These are phyloP conservation scores for Dynastes tityus DNA, from an alignment of 2,888 invertebrate species.

Conservation along the genomic window DNA sequence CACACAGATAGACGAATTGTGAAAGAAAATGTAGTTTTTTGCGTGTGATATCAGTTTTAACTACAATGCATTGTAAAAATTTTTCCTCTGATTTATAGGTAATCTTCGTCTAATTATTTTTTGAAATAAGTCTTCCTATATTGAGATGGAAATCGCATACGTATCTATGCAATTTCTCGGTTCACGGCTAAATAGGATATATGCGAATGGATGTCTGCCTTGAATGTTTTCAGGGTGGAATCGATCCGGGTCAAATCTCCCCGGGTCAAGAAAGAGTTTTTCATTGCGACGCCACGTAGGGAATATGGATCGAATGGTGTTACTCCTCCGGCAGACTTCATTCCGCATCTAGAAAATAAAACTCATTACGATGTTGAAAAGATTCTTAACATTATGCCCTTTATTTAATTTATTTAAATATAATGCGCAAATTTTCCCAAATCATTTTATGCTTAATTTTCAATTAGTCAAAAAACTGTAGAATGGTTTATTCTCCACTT, in stretches of 20 bases:
- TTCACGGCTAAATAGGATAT: slow-evolving; percentile 52
- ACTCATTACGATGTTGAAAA: no score
- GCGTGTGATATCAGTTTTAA: no score
- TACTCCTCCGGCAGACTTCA: slow-evolving; percentile 49
- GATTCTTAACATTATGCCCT: no score
- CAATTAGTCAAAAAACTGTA: no score
- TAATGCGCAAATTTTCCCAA: no score
- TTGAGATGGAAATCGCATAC: not conserved
- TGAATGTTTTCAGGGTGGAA: slow-evolving; percentile 67
- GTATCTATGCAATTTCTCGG: slow-evolving; percentile 52
- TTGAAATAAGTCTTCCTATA: not conserved
- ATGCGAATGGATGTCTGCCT: slow-evolving; percentile 53
- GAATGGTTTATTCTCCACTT: no score
- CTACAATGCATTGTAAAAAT: no score
- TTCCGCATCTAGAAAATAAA: slow-evolving; percentile 36
- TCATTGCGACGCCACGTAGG: slow-evolving; percentile 39
- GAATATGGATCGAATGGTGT: slow-evolving; percentile 41
- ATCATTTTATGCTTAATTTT: no score
- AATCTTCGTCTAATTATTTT: not conserved
- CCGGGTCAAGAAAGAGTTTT: slow-evolving; percentile 66
- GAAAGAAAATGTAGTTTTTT: no score
- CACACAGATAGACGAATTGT: no score
- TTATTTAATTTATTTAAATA: no score
- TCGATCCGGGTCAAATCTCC: slow-evolving; percentile 58
- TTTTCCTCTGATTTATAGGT: no score